Evolutionary conservation across 2,797 vertebrate genomes (phyloP), one percentile per base, ranked within the genome.

Genomic region (Chelonia mydas): DNA sequence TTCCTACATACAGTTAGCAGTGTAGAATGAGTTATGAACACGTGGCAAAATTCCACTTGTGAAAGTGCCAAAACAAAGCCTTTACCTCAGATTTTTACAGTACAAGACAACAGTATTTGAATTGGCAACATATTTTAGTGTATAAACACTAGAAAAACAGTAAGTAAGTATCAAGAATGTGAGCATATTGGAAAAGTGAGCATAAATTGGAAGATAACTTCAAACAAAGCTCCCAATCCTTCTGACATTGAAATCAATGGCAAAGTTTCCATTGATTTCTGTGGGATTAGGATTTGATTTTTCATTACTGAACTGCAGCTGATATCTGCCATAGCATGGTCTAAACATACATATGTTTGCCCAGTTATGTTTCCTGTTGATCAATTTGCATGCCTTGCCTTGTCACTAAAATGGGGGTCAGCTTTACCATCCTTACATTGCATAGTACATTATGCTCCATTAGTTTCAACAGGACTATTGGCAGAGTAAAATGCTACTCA

Each of bases 31-130:
- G 90, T 96, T 97, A 96, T 92, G 93, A 96, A 91, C 45, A 84
- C 65, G 87, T 79, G 92, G 96, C 94, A 97, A 90, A 96, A 96
- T 96, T 97, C 94, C 94, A 92, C 90, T 96, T 94, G 85, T 23
- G 94, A 90, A 47, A 74, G 94, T 61, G 96, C 96, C 95, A 97
- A 97, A 95, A 86, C 59, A 97, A 97, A 96, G 91, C 96, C 78
- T 97, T 97, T 95, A 97, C 94, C 96, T 95, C 88, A 95, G 79
- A 61, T 85, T 96, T 97, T 97, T 96, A 95, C 94, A 95, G 94
- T 94, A 96, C 94, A 94, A 92, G 90, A 95, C 88, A 97, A 96
- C 6, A 1, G 27, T 97, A 95, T 97, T 97, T 94, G 93, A 96
- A 92, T 87, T 97, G 95, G 94, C 93, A 90, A 95, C 82, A 94